Evolutionary conservation across 1,140 invertebrate genomes (phyloP).

Genomic region (Rhynchophorus ferrugineus): DNA sequence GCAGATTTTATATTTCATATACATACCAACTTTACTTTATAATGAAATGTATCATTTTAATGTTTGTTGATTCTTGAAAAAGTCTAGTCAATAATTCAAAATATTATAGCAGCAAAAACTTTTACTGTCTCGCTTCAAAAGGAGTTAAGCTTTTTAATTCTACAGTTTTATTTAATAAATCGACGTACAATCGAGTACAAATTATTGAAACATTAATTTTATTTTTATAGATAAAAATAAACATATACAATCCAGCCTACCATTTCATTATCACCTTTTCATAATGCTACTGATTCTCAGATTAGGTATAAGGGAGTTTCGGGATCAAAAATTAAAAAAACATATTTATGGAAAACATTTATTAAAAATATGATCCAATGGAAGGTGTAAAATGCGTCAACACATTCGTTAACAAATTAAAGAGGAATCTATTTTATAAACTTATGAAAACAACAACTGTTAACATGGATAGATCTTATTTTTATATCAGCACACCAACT

Average conservation of each 20-base stretch:
- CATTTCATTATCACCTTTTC: too few relatives aligned
- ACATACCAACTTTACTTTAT: neutral
- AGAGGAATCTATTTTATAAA: neutral
- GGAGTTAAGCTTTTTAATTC: neutral
- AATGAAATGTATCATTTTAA: neutral
- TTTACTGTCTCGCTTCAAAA: neutral
- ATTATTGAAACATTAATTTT: neutral
- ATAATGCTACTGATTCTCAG: too few relatives aligned
- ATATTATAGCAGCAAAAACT: neutral
- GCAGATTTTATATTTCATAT: neutral
- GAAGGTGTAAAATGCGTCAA: slow-evolving; percentile 9
- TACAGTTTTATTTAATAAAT: neutral
- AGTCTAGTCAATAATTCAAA: neutral
- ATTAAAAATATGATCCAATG: slow-evolving; percentile 15
- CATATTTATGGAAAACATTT: slow-evolving; percentile 10
- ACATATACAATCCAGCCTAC: neutral
- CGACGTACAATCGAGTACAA: neutral
- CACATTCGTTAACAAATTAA: neutral
- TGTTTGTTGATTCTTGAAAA: neutral
- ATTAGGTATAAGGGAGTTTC: too few relatives aligned
- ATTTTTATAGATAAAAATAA: slow-evolving; percentile 5
- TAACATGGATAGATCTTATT: neutral
- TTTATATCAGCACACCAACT: neutral
- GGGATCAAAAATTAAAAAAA: too few relatives aligned
- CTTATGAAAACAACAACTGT: neutral